Evolutionary conservation across 2,113 vertebrate genomes (phyloP).

Genomic region (Xiphophorus hellerii): DNA sequence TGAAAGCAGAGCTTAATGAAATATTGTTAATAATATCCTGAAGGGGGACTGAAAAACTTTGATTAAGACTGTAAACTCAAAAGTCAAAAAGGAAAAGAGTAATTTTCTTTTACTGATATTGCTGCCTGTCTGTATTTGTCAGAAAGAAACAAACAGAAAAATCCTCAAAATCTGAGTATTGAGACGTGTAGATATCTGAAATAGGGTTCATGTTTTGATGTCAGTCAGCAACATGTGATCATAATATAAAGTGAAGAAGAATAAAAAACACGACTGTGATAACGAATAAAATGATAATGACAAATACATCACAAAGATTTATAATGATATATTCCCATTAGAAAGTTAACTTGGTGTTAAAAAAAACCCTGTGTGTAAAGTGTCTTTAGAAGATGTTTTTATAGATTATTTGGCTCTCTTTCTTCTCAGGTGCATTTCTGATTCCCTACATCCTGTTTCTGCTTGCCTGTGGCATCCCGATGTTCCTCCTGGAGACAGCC

Average conservation of each 20-base stretch:
- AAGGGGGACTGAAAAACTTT: background rate
- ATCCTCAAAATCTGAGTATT: too few relatives aligned
- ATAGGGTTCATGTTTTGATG: too few relatives aligned
- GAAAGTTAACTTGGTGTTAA: background rate
- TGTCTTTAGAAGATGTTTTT: background rate
- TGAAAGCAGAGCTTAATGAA: background rate
- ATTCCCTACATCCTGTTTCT: slow-evolving; percentile 76
- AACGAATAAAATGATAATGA: background rate
- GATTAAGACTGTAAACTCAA: background rate
- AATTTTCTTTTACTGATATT: too few relatives aligned
- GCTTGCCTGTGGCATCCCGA: slow-evolving; percentile 73
- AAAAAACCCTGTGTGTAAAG: background rate
- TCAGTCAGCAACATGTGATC: too few relatives aligned
- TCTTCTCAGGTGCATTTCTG: slow-evolving; percentile 71
- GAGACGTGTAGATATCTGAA: too few relatives aligned
- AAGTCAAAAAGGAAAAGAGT: background rate
- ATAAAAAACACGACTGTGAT: background rate
- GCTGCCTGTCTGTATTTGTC: too few relatives aligned
- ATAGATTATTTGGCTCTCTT: background rate
- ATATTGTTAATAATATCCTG: background rate
- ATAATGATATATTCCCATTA: background rate
- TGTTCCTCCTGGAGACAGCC: slow-evolving; percentile 78
- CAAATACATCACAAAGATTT: background rate
- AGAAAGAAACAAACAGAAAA: too few relatives aligned
- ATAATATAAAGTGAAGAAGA: too few relatives aligned